phyloP scores from a whole-genome alignment of 1,140 invertebrate genomes.

The Leptinotarsa undecemlineata region DNA sequence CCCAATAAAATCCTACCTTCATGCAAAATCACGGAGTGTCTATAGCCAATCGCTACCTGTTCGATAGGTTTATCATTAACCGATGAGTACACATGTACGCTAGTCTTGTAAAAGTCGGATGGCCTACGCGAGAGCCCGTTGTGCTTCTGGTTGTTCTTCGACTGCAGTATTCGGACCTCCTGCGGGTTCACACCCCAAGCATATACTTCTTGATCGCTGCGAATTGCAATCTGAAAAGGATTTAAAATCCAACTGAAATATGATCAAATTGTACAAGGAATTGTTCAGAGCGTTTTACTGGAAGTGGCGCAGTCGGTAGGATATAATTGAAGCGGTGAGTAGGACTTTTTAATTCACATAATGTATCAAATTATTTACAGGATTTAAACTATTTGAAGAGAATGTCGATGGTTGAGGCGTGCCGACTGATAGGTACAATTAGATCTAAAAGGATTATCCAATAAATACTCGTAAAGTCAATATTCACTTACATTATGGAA shows the following conservation, averaged over 20 bases:
- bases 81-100: slow-evolving; percentile 46
- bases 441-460: not conserved
- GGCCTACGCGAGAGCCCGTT: slow-evolving; percentile 39
- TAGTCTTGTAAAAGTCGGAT: slow-evolving; percentile 49
- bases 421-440: not conserved
- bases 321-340: too few species aligned
- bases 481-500: slow-evolving; percentile 76
- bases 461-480: not conserved
- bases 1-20: slow-evolving; percentile 44
- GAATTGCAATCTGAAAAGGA: slow-evolving; percentile 67
- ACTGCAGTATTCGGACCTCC: slow-evolving; percentile 63
- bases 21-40: slow-evolving; percentile 28
- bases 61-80: slow-evolving; percentile 45
- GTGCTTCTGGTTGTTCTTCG: slow-evolving; percentile 46
- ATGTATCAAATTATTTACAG: too few species aligned
- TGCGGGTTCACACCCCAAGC: slow-evolving; percentile 81
- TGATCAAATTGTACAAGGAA: too few species aligned
- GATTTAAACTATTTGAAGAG: too few species aligned
- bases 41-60: slow-evolving; percentile 50
- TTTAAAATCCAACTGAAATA: not conserved
- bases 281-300: too few species aligned
- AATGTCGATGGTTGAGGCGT: too few species aligned
- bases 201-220: slow-evolving; percentile 68
- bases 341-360: too few species aligned
- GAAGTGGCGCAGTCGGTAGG: too few species aligned